These are phyloP conservation scores for Catharus minimus DNA, from an alignment of 2,113 vertebrate species.

Conservation along the genomic window DNA sequence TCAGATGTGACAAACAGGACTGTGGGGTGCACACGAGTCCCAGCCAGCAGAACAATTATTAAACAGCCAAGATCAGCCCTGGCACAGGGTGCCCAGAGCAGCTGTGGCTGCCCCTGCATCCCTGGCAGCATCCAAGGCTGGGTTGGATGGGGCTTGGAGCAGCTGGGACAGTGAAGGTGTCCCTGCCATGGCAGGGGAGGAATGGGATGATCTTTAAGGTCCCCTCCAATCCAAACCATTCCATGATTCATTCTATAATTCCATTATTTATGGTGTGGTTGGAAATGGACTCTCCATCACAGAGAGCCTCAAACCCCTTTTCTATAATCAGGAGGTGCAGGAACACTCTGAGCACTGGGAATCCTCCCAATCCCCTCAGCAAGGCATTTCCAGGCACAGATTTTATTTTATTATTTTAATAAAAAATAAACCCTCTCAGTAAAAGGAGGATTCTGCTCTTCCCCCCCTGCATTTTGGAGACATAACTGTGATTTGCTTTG, in stretches of 20 bases:
- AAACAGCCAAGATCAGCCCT: rapidly evolving
- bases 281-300: not conserved
- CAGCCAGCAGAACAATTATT: not conserved
- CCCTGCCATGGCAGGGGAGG: not conserved
- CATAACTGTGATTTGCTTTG: not conserved
- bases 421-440: not conserved
- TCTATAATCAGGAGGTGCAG: not conserved
- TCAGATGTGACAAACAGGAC: rapidly evolving
- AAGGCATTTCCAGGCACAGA: not conserved
- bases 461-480: not conserved
- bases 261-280: not conserved
- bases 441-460: not conserved
- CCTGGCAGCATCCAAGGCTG: not conserved
- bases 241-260: not conserved
- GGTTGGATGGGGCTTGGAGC: rapidly evolving
- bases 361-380: not conserved
- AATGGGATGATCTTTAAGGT: not conserved
- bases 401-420: not conserved
- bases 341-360: not conserved
- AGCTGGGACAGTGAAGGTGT: rapidly evolving
- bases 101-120: not conserved
- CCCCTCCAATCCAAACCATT: not conserved
- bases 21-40: rapidly evolving
- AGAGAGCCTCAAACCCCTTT: not conserved
- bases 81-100: not conserved